phyloP scores from a whole-genome alignment of 2,797 vertebrate genomes.

The Enteromius trimaculatus region DNA sequence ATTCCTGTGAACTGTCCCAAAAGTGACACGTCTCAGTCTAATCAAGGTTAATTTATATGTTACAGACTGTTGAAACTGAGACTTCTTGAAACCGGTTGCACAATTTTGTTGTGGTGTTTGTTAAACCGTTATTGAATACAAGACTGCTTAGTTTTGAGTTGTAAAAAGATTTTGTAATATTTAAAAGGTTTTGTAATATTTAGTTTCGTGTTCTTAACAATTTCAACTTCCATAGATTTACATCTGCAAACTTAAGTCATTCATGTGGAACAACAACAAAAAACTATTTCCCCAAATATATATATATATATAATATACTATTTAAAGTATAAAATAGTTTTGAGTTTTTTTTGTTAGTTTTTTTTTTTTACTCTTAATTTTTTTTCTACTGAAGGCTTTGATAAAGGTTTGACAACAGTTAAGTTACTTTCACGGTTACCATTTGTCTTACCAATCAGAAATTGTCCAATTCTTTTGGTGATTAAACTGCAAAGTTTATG shows the following conservation, averaged over 20 bases:
- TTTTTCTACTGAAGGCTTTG: background rate
- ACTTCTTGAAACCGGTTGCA: background rate
- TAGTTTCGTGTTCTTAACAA: constrained; percentile 27
- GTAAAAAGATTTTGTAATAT: background rate
- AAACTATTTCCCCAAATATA: background rate
- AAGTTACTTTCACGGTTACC: constrained; percentile 1
- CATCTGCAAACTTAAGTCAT: background rate
- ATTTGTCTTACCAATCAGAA: background rate
- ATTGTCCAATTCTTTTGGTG: background rate
- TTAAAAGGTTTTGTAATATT: constrained; percentile 7
- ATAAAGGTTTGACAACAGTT: background rate
- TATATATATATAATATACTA: background rate
- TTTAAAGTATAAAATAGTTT: background rate
- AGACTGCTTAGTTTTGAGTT: background rate
- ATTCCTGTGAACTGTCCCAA: constrained; percentile 9
- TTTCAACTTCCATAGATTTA: background rate
- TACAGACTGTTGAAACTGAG: background rate
- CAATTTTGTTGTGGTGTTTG: background rate
- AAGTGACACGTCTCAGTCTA: background rate
- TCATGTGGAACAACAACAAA: background rate
- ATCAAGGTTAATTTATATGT: constrained; percentile 8
- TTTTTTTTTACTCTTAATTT: background rate
- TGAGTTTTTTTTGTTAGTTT: background rate
- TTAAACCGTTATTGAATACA: background rate
- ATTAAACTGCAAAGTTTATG: background rate